phyloP scores from a whole-genome alignment of 2,113 vertebrate species.

The Gopherus flavomarginatus region DNA sequence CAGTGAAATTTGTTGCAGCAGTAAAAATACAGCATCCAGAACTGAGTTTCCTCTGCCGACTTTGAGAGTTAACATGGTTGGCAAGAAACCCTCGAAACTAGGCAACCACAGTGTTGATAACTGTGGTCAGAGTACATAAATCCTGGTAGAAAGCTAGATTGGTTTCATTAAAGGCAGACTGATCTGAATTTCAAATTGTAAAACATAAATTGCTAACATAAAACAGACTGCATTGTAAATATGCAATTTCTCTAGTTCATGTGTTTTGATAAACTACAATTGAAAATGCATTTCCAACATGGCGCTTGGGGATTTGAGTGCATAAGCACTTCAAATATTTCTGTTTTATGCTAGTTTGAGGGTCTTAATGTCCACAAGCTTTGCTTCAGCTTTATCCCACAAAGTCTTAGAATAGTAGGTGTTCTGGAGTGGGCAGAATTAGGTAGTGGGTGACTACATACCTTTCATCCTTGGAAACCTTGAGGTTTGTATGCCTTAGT shows the following conservation, averaged over 20 bases:
- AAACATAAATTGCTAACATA: background rate
- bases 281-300: background rate
- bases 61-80: background rate
- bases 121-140: background rate
- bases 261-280: background rate
- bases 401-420: background rate
- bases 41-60: background rate
- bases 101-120: background rate
- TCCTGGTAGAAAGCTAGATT: background rate
- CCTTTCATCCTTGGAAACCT: background rate
- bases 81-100: background rate
- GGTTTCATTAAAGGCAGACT: background rate
- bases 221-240: background rate
- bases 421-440: background rate
- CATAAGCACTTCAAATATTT: background rate
- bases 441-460: background rate
- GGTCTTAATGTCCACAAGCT: background rate
- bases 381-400: background rate
- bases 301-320: background rate
- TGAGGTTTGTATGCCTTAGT: background rate
- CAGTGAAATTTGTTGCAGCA: background rate
- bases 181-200: background rate
- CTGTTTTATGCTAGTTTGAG: background rate
- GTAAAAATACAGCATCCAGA: background rate
- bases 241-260: background rate